phyloP scores from a whole-genome alignment of 92 coral and sea anemone species.

The Phenganax stokvisi region DNA sequence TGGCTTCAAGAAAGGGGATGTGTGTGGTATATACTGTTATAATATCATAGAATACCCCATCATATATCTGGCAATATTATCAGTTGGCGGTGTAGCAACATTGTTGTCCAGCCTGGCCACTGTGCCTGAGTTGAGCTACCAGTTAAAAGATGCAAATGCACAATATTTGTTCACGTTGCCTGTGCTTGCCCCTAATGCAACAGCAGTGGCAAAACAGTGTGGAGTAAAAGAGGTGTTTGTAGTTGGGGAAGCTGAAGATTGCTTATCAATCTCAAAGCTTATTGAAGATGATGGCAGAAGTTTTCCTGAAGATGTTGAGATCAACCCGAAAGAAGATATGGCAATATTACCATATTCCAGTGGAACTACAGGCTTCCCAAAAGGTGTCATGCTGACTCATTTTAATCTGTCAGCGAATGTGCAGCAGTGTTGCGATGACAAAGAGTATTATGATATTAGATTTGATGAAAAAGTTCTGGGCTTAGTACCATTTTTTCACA shows the following conservation, averaged over 20 bases:
- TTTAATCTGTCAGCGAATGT: conserved; percentile 67
- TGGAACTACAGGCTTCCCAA: conserved; percentile 84
- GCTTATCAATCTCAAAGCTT: conserved; percentile 54
- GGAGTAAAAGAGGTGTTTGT: conserved; percentile 62
- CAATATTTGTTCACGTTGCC: conserved; percentile 61
- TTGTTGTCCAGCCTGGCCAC: conserved; percentile 68
- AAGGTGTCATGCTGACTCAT: conserved; percentile 93
- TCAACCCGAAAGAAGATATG: conserved; percentile 70
- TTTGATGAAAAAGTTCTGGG: conserved; percentile 58
- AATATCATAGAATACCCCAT: conserved; percentile 73
- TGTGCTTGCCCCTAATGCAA: conserved; percentile 51
- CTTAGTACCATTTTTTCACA: conserved; percentile 71
- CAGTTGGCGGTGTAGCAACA: conserved; percentile 71
- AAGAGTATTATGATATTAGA: conserved; percentile 32
- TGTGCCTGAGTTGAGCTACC: conserved; percentile 56
- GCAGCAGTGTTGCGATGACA: conserved; percentile 41
- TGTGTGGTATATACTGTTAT: conserved; percentile 61
- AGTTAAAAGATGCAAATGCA: conserved; percentile 60
- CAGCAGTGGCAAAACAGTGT: conserved; percentile 51
- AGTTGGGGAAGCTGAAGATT: conserved; percentile 76
- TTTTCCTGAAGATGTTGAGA: conserved; percentile 47
- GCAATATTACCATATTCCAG: conserved; percentile 76
- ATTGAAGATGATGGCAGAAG: conserved; percentile 57
- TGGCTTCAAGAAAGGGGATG: conserved; percentile 81
- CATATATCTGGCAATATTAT: conserved; percentile 50